Evolutionary conservation across 2,888 invertebrate genomes (phyloP).

Genomic region (Leuctra nigra): DNA sequence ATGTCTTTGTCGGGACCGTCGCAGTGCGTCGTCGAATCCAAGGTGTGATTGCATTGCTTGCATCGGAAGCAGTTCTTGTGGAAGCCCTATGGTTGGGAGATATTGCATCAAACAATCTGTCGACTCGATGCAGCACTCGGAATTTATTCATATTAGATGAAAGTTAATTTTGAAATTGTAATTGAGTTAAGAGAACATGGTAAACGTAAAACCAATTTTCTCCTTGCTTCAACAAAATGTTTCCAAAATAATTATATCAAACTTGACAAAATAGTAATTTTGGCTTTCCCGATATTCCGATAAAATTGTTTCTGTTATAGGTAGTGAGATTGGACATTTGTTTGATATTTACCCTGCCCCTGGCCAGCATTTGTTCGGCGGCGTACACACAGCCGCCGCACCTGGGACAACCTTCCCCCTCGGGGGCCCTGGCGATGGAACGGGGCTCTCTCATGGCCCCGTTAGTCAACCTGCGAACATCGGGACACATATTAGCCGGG

Average conservation of each 20-base stretch:
- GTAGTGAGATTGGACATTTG: too few relatives aligned
- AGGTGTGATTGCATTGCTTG: slow-evolving; percentile 72
- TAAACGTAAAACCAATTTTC: too few relatives aligned
- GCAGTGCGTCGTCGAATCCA: slow-evolving; percentile 85
- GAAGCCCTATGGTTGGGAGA: slow-evolving; percentile 57
- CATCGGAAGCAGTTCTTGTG: slow-evolving; percentile 89
- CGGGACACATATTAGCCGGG: too few relatives aligned
- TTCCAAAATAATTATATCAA: too few relatives aligned
- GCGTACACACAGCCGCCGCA: slow-evolving; percentile 87
- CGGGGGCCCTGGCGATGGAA: slow-evolving; percentile 71
- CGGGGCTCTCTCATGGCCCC: slow-evolving; percentile 50
- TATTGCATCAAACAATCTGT: slow-evolving; percentile 13
- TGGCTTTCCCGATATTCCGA: too few relatives aligned
- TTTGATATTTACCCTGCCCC: slow-evolving; percentile 67
- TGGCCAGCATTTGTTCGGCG: slow-evolving; percentile 87
- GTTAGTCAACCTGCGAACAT: slow-evolving; percentile 21
- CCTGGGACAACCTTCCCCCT: slow-evolving; percentile 80
- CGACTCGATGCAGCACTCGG: too few relatives aligned
- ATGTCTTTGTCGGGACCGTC: slow-evolving; percentile 89
- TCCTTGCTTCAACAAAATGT: too few relatives aligned
- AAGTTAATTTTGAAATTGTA: too few relatives aligned
- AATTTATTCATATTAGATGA: too few relatives aligned
- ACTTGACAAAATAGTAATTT: too few relatives aligned
- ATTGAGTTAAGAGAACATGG: too few relatives aligned
- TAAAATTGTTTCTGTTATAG: too few relatives aligned